A percentile compares a stretch with the other conserved stretches of the same genome.
These are phyloP conservation scores for Trachythela sp. DNA, from an alignment of 64 coral and sea anemone species.

Conservation along the genomic window DNA sequence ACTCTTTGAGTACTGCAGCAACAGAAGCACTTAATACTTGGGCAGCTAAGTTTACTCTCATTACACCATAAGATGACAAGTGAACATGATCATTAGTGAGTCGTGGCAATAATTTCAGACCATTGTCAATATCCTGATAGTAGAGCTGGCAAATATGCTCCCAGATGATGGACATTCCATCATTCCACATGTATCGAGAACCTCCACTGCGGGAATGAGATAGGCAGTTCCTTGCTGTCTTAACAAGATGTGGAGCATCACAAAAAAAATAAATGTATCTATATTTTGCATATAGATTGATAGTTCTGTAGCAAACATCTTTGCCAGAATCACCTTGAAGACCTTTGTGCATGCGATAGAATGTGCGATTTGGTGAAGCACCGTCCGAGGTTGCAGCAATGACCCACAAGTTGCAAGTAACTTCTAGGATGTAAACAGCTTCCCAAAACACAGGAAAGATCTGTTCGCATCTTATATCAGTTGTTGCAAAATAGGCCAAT, in stretches of 20 bases:
- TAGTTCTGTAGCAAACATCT: neutral
- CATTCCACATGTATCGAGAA: constrained; percentile 14
- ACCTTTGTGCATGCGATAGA: neutral
- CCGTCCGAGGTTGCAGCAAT: neutral
- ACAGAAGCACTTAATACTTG: neutral
- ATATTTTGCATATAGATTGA: neutral
- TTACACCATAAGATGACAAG: neutral
- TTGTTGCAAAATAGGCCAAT: constrained; percentile 3
- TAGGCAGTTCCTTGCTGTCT: neutral
- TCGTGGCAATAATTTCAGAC: neutral
- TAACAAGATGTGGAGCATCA: constrained; percentile 7
- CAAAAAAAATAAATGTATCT: neutral
- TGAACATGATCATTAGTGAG: constrained; percentile 16
- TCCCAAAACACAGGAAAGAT: neutral
- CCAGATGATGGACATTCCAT: neutral
- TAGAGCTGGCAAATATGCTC: neutral
- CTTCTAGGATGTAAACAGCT: neutral
- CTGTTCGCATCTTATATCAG: neutral
- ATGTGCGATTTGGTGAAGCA: constrained; percentile 1
- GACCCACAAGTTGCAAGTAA: neutral
- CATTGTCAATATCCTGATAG: neutral
- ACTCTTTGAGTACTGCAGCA: neutral
- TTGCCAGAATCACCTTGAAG: neutral
- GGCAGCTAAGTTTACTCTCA: neutral
- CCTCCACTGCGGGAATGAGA: neutral